Evolutionary conservation across 1,140 invertebrate genomes (phyloP), one percentile per base, ranked within the genome.

Genomic region (Planococcus citri): DNA sequence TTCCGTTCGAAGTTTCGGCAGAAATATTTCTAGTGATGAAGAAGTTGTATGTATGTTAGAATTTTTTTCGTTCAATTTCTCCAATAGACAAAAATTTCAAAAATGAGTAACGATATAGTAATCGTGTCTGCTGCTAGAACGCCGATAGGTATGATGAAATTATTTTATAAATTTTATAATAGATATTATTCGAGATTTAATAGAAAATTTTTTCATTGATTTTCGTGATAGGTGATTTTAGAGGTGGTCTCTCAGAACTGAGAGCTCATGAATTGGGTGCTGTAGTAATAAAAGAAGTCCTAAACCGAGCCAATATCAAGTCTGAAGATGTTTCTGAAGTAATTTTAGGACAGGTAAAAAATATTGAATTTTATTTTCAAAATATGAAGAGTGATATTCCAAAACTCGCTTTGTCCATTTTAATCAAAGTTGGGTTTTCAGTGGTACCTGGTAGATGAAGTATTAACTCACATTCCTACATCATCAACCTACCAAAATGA

Each of bases 321-420:
- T 78, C 84, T 12, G 77, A 81, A 37, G 85, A 91, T 77, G 86
- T 94, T 27, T 85, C 84, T 58, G 90, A 94, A 83, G 89, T 94
- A n/a, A 88, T 94, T 72, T 77, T 94, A 74, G 92, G 92, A 27
- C 91, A 94, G 80, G 90, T 92, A 79, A 20, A 61, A 8, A 24
- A 71, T 58, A 69, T 21, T 38, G 27, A 51, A 21, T 27, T 6
- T 51, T 60, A 69, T 64, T 24, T 25, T 25, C 22, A 12, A 25
- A n/a, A n/a, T n/a, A n/a, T n/a, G n/a, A n/a, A n/a, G n/a, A n/a
- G n/a, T n/a, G n/a, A n/a, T n/a, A n/a, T n/a, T n/a, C n/a, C n/a
- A n/a, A n/a, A n/a, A n/a, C n/a, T n/a, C n/a, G n/a, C n/a, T n/a
- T n/a, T n/a, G n/a, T n/a, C n/a, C n/a, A n/a, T n/a, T n/a, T n/a